Base-by-base conservation (phyloP, 2,797 vertebrate genomes). In the Myoxocephalus aenaeus region DNA sequence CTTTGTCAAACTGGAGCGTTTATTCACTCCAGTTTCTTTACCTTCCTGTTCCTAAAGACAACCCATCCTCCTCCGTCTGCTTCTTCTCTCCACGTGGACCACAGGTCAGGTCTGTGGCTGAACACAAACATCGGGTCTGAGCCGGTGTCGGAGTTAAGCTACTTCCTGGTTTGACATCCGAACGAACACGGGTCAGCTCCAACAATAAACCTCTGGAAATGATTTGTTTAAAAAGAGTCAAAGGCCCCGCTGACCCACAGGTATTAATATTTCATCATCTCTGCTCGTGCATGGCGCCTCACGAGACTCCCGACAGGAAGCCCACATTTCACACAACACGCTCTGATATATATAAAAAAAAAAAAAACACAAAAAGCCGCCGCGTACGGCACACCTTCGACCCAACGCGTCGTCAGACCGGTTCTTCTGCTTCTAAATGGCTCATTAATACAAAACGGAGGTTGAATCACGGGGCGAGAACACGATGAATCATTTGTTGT, bases 251-350 rank as follows among this genome's bases (percentile, higher is more conserved):
- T 63, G 61, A 82, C 69, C 64, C 8, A 5, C 7, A 38, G 22
- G 4, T 22, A 70, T 79, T 34, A 77, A 85, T 82, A 71, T 81
- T 81, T 70, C 72, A 83, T 38, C 25, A 12, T 20, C n/a, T 58
- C 36, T 56, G 17, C 40, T 64, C 32, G 7, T 46, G 13, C 48
- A 53, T 7, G 36, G 38, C 36, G 48, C 14, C 69, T 66, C n/a
- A n/a, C 44, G 15, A 62, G 36, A 40, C 14, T 20, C 29, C 32
- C 18, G 29, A 32, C 57, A 22, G 57, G 57, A 38, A 46, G 14
- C 42, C 14, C 1, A 44, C 14, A 36, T 61, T 27, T 50, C 17
- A 57, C 7, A 34, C 18, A 27, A 20, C n/a, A n/a, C 0, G 6
- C 29, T 13, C 29, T n/a, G 48, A 32, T 32, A n/a, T n/a, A n/a